Percentiles rank a stretch among this genome's conserved stretches.
These are phyloP conservation scores for Myotis findleyi DNA, from an alignment of 2,797 vertebrate species.

Conservation along the genomic window DNA sequence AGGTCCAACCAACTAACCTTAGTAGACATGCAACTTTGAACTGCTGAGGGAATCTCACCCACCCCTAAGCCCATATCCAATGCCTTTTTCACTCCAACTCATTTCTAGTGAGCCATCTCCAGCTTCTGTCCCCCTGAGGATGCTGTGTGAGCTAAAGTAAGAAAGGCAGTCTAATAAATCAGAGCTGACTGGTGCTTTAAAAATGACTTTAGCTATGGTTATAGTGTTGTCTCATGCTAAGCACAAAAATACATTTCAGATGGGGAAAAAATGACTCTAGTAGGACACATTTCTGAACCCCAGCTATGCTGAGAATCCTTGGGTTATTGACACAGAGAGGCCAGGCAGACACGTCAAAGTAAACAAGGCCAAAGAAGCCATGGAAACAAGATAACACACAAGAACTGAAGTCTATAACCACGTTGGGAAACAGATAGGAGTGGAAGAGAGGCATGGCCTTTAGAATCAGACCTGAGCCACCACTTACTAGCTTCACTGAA, in stretches of 20 bases:
- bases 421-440: background rate
- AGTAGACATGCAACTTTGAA: background rate
- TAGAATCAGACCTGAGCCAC: background rate
- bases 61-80: background rate
- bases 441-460: background rate
- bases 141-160: background rate
- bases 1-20: conserved; percentile 34
- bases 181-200: conserved; percentile 42
- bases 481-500: conserved; percentile 21
- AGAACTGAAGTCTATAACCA: conserved; percentile 30
- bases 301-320: conserved; percentile 41
- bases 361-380: conserved; percentile 56
- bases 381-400: conserved; percentile 41
- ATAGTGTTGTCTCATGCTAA: background rate
- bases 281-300: conserved; percentile 56
- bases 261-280: conserved; percentile 18
- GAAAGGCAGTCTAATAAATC: conserved; percentile 42
- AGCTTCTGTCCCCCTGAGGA: background rate
- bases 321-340: conserved; percentile 27
- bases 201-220: conserved; percentile 53
- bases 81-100: conserved; percentile 21
- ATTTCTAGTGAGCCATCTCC: background rate
- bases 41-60: background rate
- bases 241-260: conserved; percentile 64
- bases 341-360: conserved; percentile 5